Percentiles rank a stretch among this genome's conserved stretches.
Conservation (phyloP, 2,113 vertebrate species). For the human (Homo sapiens) region DNA sequence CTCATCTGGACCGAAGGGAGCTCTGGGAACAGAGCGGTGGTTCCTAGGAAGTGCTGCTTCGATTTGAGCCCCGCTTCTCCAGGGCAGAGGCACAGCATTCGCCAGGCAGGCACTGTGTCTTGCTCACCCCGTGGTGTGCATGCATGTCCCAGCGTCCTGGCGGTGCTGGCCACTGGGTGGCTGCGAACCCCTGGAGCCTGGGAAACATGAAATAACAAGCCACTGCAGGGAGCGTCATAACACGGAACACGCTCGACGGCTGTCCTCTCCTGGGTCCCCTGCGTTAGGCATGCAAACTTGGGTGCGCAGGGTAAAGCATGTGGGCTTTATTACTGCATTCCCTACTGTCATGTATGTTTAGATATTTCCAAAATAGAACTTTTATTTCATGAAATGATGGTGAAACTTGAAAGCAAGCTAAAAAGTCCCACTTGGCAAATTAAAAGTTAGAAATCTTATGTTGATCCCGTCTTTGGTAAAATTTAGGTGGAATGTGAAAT, state of each 20-base stretch:
- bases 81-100: too few species aligned
- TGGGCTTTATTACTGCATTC: background rate
- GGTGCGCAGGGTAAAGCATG: background rate
- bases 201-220: accelerated
- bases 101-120: too few species aligned
- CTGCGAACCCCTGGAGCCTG: background rate
- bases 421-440: background rate
- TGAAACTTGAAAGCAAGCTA: background rate
- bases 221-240: background rate
- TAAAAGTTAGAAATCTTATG: background rate
- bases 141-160: too few species aligned
- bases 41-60: background rate
- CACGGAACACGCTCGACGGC: accelerated
- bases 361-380: background rate
- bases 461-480: background rate
- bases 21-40: background rate
- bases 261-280: background rate
- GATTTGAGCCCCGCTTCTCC: background rate
- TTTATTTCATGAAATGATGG: background rate
- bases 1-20: background rate
- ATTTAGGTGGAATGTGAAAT: background rate
- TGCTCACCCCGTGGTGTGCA: too few species aligned
- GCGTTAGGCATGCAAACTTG: accelerated
- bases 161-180: background rate
- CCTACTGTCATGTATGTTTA: background rate